phyloP scores from a whole-genome alignment of 2,888 invertebrate species.

The Dasysyrphus tricinctus region DNA sequence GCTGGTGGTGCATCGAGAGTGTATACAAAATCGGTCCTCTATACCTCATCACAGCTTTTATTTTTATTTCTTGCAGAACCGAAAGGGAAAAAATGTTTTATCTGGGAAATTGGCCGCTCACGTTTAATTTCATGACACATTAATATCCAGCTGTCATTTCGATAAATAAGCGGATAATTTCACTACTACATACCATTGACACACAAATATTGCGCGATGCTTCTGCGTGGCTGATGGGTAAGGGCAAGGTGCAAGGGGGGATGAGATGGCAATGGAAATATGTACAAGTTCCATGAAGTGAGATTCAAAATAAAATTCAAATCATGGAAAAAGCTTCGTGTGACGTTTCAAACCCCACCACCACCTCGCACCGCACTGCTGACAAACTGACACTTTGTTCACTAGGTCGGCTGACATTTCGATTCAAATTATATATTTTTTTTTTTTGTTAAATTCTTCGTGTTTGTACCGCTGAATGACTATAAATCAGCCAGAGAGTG shows the following conservation, averaged over 20 bases:
- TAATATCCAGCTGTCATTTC: constrained; percentile 77
- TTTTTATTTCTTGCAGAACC: background rate
- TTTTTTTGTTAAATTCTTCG: constrained; percentile 19
- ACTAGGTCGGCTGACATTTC: constrained; percentile 66
- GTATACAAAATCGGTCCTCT: constrained; percentile 50
- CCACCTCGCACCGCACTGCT: background rate
- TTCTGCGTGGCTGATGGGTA: background rate
- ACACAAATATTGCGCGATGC: constrained; percentile 67
- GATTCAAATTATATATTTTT: constrained; percentile 20
- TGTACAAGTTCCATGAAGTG: constrained; percentile 36
- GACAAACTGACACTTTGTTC: constrained; percentile 63
- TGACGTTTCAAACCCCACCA: constrained; percentile 7
- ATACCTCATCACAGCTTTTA: constrained; percentile 36
- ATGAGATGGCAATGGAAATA: constrained; percentile 14
- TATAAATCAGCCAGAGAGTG: constrained; percentile 64
- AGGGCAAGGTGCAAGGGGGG: background rate
- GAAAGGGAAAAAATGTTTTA: constrained; percentile 68
- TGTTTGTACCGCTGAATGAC: constrained; percentile 57
- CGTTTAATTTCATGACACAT: constrained; percentile 78
- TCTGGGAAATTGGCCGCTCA: constrained; percentile 76
- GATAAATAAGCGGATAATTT: constrained; percentile 78
- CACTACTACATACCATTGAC: constrained; percentile 74
- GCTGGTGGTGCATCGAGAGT: constrained; percentile 6
- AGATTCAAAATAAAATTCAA: constrained; percentile 71
- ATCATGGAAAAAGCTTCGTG: constrained; percentile 63